Evolutionary conservation across 2,797 vertebrate genomes (phyloP).

Genomic region (Schizopygopsis pylzovi): DNA sequence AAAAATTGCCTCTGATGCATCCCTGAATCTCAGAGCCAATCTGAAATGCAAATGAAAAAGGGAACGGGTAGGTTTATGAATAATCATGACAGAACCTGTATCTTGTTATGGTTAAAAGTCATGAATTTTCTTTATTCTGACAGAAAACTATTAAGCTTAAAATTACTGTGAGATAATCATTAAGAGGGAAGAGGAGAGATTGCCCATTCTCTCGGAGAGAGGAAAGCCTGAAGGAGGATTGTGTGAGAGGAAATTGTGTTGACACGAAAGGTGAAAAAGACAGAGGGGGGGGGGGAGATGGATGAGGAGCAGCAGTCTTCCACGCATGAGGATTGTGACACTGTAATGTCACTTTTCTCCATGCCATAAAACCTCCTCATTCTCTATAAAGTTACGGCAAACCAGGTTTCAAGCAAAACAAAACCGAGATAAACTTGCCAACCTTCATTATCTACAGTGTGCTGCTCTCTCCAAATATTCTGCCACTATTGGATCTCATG

Average conservation of each 20-base stretch:
- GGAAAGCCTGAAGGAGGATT: constrained; percentile 42
- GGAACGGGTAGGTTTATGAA: constrained; percentile 26
- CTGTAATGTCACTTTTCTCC: constrained; percentile 46
- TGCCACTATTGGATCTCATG: constrained; percentile 16
- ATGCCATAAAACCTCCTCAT: constrained; percentile 31
- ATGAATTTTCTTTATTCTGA: constrained; percentile 48
- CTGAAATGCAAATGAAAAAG: constrained; percentile 47
- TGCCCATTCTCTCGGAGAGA: constrained; percentile 35
- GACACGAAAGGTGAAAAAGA: constrained; percentile 48
- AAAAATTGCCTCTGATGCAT: constrained; percentile 39
- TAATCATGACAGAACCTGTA: constrained; percentile 31
- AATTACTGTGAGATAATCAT: constrained; percentile 42
- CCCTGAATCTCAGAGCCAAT: constrained; percentile 41
- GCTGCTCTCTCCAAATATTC: constrained; percentile 35
- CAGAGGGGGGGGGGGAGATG: constrained; percentile 28
- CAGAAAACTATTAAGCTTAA: constrained; percentile 47
- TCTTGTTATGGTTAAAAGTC: constrained; percentile 53
- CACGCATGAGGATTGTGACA: constrained; percentile 38
- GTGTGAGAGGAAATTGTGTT: constrained; percentile 47
- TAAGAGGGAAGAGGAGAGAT: constrained; percentile 40
- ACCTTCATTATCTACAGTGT: constrained; percentile 37
- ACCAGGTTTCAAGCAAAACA: constrained; percentile 43
- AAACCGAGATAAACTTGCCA: constrained; percentile 33
- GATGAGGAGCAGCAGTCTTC: constrained; percentile 34
- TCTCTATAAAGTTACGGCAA: constrained; percentile 45